Percentiles rank a stretch among this genome's conserved stretches.
Evolutionary conservation across 2,888 invertebrate genomes (phyloP).

Genomic region (Cepaea hortensis): DNA sequence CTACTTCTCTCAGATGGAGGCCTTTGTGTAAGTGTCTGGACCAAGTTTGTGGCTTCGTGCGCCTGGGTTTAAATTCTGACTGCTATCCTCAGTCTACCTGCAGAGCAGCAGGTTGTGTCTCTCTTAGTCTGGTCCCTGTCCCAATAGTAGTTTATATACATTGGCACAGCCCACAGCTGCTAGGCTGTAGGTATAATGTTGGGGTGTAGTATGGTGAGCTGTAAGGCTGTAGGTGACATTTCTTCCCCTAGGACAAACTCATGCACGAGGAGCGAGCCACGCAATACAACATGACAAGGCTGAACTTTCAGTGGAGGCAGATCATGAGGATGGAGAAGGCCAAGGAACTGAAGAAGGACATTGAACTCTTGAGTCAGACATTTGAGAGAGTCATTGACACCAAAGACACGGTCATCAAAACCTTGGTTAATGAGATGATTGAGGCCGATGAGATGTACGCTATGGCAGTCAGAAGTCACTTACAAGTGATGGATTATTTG

Average conservation of each 20-base stretch:
- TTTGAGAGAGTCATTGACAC: slow-evolving; percentile 77
- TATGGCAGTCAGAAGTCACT: slow-evolving; percentile 76
- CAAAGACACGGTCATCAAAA: slow-evolving; percentile 76
- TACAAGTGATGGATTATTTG: slow-evolving; percentile 75
- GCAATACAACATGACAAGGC: slow-evolving; percentile 74
- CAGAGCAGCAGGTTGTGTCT: too few species aligned
- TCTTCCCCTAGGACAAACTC: slow-evolving; percentile 72
- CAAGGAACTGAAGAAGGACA: slow-evolving; percentile 76
- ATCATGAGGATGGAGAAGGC: slow-evolving; percentile 76
- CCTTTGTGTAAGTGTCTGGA: too few species aligned
- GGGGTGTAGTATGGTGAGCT: too few species aligned
- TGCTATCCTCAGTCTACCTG: too few species aligned
- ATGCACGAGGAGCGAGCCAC: slow-evolving; percentile 76
- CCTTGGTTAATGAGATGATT: slow-evolving; percentile 74
- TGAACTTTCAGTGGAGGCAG: slow-evolving; percentile 76
- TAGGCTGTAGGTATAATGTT: too few species aligned
- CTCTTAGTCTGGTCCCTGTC: too few species aligned
- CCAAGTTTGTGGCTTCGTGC: too few species aligned
- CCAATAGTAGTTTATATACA: too few species aligned
- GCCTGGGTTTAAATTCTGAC: too few species aligned
- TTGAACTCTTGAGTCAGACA: slow-evolving; percentile 76
- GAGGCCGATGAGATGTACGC: slow-evolving; percentile 77
- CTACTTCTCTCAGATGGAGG: too few species aligned
- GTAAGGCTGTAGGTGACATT: too few species aligned
- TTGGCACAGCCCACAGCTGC: too few species aligned